These are phyloP conservation scores for Austrolebias charrua DNA, from an alignment of 2,797 vertebrate species.

Conservation along the genomic window DNA sequence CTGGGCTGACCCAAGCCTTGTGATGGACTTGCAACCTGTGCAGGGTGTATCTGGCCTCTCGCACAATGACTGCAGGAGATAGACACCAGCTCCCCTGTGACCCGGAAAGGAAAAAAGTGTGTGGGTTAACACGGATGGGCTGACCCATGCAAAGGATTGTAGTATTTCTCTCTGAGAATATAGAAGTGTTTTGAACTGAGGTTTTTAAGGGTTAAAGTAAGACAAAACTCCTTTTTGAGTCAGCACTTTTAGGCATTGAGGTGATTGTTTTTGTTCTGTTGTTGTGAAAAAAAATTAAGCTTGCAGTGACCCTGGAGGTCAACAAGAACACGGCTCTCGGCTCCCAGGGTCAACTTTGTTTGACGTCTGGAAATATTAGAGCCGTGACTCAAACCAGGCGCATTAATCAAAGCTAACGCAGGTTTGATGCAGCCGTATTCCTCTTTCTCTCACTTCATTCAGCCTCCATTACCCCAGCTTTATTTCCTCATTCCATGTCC, in stretches of 20 bases:
- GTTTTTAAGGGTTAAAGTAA: conserved; percentile 39
- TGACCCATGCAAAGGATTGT: not conserved
- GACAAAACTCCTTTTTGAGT: conserved; percentile 37
- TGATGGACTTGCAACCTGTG: no score
- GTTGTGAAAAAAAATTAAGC: conserved; percentile 67
- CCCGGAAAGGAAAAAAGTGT: no score
- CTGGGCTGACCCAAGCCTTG: not conserved
- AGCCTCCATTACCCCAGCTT: conserved; percentile 68
- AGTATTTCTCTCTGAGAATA: conserved; percentile 9
- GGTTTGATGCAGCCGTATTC: conserved; percentile 67
- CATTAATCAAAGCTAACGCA: conserved; percentile 69
- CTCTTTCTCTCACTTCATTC: conserved; percentile 66
- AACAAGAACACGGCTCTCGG: conserved; percentile 62
- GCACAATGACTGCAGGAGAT: no score
- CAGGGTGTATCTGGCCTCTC: no score
- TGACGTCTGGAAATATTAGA: conserved; percentile 74
- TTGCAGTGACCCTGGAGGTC: conserved; percentile 61
- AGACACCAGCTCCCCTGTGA: no score
- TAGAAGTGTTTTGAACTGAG: conserved; percentile 26
- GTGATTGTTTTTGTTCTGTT: conserved; percentile 75
- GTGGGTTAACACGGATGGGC: no score
- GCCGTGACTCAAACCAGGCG: conserved; percentile 71
- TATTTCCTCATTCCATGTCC: conserved; percentile 63
- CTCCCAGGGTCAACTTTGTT: conserved; percentile 68
- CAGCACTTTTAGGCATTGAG: conserved; percentile 27